Percentiles rank a stretch among this genome's conserved stretches.
Evolutionary conservation across 2,797 vertebrate genomes (phyloP).

Genomic region (Pelobates cultripes): DNA sequence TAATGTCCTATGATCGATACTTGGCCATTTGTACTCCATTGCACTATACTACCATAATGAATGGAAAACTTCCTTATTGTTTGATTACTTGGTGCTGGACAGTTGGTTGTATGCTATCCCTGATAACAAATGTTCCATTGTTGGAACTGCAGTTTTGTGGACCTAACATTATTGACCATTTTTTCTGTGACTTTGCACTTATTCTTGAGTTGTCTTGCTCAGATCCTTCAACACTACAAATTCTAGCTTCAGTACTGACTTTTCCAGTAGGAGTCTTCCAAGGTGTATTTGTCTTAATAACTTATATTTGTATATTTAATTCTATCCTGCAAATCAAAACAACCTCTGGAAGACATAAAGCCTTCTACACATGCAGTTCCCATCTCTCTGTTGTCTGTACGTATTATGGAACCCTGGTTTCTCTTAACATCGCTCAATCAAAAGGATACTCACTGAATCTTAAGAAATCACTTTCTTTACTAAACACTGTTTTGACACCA

Average conservation of each 20-base stretch:
- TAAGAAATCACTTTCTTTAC: not conserved
- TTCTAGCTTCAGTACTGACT: conserved; percentile 21
- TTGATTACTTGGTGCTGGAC: conserved; percentile 57
- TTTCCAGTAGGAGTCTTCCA: not conserved
- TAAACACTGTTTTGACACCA: not conserved
- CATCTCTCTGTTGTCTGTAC: conserved; percentile 3
- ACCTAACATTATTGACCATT: conserved; percentile 52
- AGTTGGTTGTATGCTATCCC: conserved; percentile 55
- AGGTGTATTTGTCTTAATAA: not conserved
- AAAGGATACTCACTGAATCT: not conserved
- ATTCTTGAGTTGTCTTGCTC: conserved; percentile 54
- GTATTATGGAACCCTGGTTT: not conserved
- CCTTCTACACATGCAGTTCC: conserved; percentile 15
- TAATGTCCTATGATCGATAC: conserved; percentile 63
- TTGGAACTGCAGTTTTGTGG: conserved; percentile 7
- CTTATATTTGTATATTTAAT: conserved; percentile 9
- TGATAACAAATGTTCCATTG: conserved; percentile 55
- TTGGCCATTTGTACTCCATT: conserved; percentile 62
- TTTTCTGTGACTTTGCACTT: conserved; percentile 62
- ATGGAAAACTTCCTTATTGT: conserved; percentile 35
- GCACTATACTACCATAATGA: conserved; percentile 60
- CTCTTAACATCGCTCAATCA: not conserved
- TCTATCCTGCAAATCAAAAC: not conserved
- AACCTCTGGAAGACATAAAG: not conserved
- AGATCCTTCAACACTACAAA: conserved; percentile 20